Evolutionary conservation across 2,797 vertebrate species (phyloP).

Genomic region (Anabas testudineus): DNA sequence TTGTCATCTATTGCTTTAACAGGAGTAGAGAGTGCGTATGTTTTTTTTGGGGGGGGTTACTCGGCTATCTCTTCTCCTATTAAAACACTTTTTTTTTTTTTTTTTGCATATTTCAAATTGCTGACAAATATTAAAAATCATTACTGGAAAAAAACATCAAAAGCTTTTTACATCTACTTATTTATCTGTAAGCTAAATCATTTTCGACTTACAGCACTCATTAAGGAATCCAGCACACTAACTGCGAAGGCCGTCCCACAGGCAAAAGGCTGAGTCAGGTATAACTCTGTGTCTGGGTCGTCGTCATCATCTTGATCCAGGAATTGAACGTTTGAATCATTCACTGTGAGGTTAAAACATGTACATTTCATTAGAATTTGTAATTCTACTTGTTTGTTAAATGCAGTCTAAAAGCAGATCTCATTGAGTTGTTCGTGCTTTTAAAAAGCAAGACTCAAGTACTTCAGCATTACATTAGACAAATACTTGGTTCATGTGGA

Average conservation of each 20-base stretch:
- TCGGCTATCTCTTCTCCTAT: constrained; percentile 6
- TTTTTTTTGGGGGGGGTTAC: background rate
- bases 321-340: constrained; percentile 99
- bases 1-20: constrained; percentile 61
- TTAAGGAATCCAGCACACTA: constrained; percentile 96
- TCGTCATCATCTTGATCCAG: constrained; percentile 99
- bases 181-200: background rate
- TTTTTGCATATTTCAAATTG: constrained; percentile 17
- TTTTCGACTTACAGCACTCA: constrained; percentile 93
- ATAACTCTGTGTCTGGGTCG: constrained; percentile 97
- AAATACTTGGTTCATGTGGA: constrained; percentile 44
- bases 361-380: constrained; percentile 17
- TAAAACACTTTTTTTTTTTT: constrained; percentile 18
- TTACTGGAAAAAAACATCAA: background rate
- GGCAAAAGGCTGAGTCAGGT: constrained; percentile 97
- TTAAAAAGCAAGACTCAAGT: constrained; percentile 39
- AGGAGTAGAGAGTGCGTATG: constrained; percentile 26
- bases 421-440: constrained; percentile 27
- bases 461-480: constrained; percentile 32
- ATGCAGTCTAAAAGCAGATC: constrained; percentile 14
- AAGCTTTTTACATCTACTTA: background rate
- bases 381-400: constrained; percentile 3
- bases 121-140: constrained; percentile 5
- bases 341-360: constrained; percentile 84
- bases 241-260: constrained; percentile 97